Evolutionary conservation across 2,888 invertebrate species (phyloP).

Genomic region (Ophion obscuratus): DNA sequence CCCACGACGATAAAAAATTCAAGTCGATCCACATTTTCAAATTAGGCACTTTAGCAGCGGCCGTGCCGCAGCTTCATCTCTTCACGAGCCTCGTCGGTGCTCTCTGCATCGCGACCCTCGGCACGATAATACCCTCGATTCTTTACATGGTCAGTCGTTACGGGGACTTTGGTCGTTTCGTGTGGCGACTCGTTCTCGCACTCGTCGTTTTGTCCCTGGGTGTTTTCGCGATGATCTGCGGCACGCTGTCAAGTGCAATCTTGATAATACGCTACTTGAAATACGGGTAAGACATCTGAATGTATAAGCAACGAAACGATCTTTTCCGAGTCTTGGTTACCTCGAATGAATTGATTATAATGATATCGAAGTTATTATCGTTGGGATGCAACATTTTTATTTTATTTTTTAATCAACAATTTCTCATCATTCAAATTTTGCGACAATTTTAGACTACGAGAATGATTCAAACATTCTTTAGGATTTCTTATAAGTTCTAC

Average conservation of each 20-base stretch:
- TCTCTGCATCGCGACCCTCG: constrained; percentile 72
- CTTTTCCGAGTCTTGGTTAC: neutral
- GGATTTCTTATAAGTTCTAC: too few species aligned
- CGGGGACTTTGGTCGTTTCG: constrained; percentile 69
- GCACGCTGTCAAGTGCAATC: constrained; percentile 63
- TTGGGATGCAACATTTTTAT: too few species aligned
- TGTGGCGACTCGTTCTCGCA: constrained; percentile 73
- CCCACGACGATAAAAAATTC: neutral
- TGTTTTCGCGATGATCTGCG: constrained; percentile 67
- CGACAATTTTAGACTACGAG: too few species aligned
- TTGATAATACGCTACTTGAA: constrained; percentile 69
- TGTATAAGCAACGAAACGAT: neutral
- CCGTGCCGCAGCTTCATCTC: constrained; percentile 73
- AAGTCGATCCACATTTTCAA: neutral
- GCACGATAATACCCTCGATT: constrained; percentile 72
- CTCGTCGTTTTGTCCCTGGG: constrained; percentile 67
- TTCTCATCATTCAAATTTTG: too few species aligned
- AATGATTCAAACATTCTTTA: too few species aligned
- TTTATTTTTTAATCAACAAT: too few species aligned
- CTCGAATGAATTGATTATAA: too few species aligned
- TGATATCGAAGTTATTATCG: too few species aligned
- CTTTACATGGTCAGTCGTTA: constrained; percentile 72
- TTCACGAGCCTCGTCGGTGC: constrained; percentile 73
- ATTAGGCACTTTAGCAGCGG: constrained; percentile 71
- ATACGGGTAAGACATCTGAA: constrained; percentile 58